Conservation (phyloP, 1,140 invertebrate genomes). For the Stenopsyche tienmushanensis region DNA sequence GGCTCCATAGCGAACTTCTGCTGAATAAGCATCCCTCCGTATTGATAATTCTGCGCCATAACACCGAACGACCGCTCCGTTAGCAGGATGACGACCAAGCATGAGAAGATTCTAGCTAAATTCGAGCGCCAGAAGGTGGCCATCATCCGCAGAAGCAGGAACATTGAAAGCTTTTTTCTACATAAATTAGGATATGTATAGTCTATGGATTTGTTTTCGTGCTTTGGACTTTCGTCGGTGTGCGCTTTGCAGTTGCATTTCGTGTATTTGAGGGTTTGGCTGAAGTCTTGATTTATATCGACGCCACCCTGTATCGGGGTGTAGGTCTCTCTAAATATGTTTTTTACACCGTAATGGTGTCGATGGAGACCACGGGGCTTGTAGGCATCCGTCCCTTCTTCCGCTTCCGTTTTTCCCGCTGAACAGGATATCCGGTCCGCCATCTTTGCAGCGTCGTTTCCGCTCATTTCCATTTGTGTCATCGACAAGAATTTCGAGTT, state of each 20-base stretch:
- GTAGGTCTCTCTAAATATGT: background rate
- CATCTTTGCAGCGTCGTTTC: slow-evolving; percentile 32
- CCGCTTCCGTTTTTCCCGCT: slow-evolving; percentile 29
- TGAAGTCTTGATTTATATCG: too few species aligned
- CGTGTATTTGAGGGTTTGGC: too few species aligned
- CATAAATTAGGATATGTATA: background rate
- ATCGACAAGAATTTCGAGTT: slow-evolving; percentile 17
- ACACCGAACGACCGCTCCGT: background rate
- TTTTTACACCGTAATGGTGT: too few species aligned
- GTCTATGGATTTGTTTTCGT: background rate
- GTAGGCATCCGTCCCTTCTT: slow-evolving; percentile 24
- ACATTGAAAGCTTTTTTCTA: slow-evolving; percentile 37
- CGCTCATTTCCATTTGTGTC: slow-evolving; percentile 33
- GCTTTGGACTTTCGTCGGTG: too few species aligned
- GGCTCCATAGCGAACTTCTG: slow-evolving; percentile 41
- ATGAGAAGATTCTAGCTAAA: background rate
- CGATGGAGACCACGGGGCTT: too few species aligned
- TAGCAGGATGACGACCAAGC: slow-evolving; percentile 18
- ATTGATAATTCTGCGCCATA: background rate
- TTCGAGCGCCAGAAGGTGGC: background rate
- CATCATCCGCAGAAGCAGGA: slow-evolving; percentile 36
- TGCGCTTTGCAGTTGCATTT: background rate
- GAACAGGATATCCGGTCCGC: slow-evolving; percentile 33
- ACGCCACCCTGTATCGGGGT: background rate
- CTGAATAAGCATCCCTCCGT: slow-evolving; percentile 6